Evolutionary conservation across 2,113 vertebrate genomes (phyloP), one percentile per base, ranked within the genome.

Genomic region (Elephantulus edwardii): DNA sequence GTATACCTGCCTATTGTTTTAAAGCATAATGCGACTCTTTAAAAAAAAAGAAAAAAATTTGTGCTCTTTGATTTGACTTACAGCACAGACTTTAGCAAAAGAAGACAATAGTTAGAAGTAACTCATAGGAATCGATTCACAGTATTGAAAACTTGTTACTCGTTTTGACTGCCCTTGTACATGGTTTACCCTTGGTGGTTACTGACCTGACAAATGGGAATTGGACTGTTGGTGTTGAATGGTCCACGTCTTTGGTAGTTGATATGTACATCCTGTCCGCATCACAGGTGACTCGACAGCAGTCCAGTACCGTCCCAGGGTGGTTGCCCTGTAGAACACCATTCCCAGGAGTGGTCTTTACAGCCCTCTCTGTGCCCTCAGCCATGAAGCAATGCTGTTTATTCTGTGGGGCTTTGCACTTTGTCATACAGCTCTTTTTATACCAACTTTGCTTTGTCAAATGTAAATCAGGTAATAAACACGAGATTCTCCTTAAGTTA

Each of bases 381-480:
- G 68, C 71, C 83, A 44, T 40, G 68, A 85, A 76, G 91, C 75
- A 76, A 24, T 60, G 22, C 2, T 24, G 11, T 94, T 83, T 86
- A 71, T 86, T 19, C 76, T 84, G 54, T 91, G 86, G 91, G 83
- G 93, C 83, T 83, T 52, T 91, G 79, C 42, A 94, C 90, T 89
- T 96, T 83, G 96, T 97, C 88, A 87, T 90, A 94, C 81, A 89
- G 79, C 95, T 79, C 48, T 96, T 95, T 96, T 95, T 96, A 94
- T 95, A 94, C 95, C 96, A 35, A 58, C 44, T 94, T 94, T 94
- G 81, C 96, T 97, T 96, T 94, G 91, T 93, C 66, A 93, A 95
- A 93, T 96, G 95, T 96, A 96, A 96, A 96, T 97, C 95, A 96
- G 89, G 90, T 95, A 97, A 98, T 97, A 98, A 98, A 98, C 66